Conservation (phyloP, 2,888 invertebrate genomes). For the Sminthurides aquaticus region DNA sequence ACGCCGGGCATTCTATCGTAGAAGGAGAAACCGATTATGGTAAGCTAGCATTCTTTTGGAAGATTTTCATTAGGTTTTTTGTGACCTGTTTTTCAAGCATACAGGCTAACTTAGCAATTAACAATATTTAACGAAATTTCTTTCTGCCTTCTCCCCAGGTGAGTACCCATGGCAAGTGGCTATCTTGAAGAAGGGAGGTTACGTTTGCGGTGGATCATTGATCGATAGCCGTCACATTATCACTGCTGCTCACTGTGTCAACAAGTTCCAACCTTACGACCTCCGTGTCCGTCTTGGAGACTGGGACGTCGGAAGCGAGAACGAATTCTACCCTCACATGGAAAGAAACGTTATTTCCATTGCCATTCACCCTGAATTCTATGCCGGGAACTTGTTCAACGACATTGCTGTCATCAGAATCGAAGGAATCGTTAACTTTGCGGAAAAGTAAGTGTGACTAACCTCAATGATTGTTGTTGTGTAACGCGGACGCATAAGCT, state of each 20-base stretch:
- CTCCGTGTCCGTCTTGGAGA: constrained; percentile 80
- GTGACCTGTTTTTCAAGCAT: background rate
- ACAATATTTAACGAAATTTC: too few relatives aligned
- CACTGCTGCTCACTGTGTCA: constrained; percentile 87
- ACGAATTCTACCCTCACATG: constrained; percentile 85
- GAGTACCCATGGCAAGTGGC: constrained; percentile 93
- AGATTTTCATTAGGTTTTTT: background rate
- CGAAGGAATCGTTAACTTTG: constrained; percentile 70
- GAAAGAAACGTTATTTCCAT: constrained; percentile 76
- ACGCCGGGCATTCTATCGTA: constrained; percentile 31
- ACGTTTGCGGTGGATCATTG: constrained; percentile 83
- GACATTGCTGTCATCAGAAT: constrained; percentile 83
- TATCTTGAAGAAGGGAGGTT: constrained; percentile 88
- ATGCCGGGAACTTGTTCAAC: constrained; percentile 89
- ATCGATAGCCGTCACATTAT: constrained; percentile 68
- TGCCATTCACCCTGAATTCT: constrained; percentile 84
- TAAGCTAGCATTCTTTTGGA: constrained; percentile 3
- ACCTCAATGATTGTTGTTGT: background rate
- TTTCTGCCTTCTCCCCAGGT: too few relatives aligned
- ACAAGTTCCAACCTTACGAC: constrained; percentile 74
- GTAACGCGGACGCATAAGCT: too few relatives aligned
- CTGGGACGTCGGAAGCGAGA: constrained; percentile 92
- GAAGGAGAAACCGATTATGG: constrained; percentile 27
- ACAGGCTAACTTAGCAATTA: too few relatives aligned
- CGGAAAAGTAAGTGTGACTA: constrained; percentile 42